Evolutionary conservation across 2,888 invertebrate genomes (phyloP).

Genomic region (Spilosoma lubricipeda): DNA sequence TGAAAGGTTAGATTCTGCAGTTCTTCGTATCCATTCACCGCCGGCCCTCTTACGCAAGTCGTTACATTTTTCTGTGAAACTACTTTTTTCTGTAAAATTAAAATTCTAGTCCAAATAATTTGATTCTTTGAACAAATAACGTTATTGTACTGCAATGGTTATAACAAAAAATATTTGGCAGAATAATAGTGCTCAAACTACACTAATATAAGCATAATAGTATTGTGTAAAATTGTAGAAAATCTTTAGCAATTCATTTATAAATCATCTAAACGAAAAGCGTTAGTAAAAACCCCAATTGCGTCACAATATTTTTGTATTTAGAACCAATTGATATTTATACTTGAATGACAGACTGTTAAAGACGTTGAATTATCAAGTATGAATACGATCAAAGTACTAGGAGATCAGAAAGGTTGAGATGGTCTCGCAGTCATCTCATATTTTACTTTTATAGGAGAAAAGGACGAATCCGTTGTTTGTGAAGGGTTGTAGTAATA

Average conservation of each 20-base stretch:
- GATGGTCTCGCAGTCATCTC: constrained; percentile 55
- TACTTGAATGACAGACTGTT: constrained; percentile 5
- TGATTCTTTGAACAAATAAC: background rate
- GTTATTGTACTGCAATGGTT: background rate
- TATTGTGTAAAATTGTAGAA: background rate
- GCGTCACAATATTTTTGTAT: background rate
- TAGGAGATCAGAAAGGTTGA: constrained; percentile 53
- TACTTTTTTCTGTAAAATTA: no score
- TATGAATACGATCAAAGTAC: constrained; percentile 45
- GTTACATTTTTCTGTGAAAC: no score
- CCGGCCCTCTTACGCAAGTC: no score
- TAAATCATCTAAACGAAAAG: background rate
- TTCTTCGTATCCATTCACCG: no score
- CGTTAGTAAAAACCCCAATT: background rate
- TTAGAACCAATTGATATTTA: background rate
- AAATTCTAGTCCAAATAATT: no score
- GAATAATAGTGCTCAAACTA: no score
- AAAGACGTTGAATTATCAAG: constrained; percentile 32
- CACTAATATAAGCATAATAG: background rate
- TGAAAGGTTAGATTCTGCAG: no score
- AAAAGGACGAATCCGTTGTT: constrained; percentile 65
- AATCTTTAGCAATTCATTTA: background rate
- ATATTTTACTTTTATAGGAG: constrained; percentile 70
- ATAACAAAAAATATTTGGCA: background rate
- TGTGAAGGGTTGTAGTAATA: constrained; percentile 65